Evolutionary conservation across 2,888 invertebrate genomes (phyloP).

Genomic region (Drosophila antonietae): DNA sequence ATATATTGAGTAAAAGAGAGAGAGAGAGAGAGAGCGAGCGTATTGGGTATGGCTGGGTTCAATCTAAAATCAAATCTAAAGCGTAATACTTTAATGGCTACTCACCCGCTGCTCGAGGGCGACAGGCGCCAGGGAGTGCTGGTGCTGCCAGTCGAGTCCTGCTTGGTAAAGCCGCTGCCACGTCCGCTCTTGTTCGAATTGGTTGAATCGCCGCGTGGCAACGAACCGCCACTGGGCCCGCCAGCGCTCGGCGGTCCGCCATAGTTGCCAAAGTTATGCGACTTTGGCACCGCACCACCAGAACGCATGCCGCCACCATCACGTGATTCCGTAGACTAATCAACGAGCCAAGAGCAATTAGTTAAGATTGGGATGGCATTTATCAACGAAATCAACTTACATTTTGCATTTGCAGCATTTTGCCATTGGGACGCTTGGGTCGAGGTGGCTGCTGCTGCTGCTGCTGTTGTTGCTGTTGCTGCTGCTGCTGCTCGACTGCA

Average conservation of each 20-base stretch:
- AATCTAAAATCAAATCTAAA: conserved; percentile 28
- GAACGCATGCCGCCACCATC: conserved; percentile 82
- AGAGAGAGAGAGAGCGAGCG: conserved; percentile 55
- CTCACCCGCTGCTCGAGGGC: conserved; percentile 85
- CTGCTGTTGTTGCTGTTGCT: conserved; percentile 63
- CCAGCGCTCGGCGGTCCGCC: conserved; percentile 87
- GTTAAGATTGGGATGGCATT: not conserved
- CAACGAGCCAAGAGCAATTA: not conserved
- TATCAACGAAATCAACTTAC: conserved; percentile 40
- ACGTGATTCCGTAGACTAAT: conserved; percentile 79
- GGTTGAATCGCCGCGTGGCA: conserved; percentile 88
- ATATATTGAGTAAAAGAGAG: conserved; percentile 23
- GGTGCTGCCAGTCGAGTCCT: conserved; percentile 85
- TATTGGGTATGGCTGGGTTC: conserved; percentile 43
- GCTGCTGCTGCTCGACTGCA: conserved; percentile 66
- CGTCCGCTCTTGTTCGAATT: conserved; percentile 88
- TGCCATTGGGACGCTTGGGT: conserved; percentile 81
- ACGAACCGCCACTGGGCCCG: conserved; percentile 75
- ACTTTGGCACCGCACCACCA: conserved; percentile 88
- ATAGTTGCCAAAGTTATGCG: conserved; percentile 95
- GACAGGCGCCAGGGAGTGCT: conserved; percentile 84
- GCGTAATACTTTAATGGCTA: conserved; percentile 25
- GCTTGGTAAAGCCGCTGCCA: conserved; percentile 90
- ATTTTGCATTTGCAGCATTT: conserved; percentile 83
- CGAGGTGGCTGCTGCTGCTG: conserved; percentile 64